Percentiles rank a stretch among this genome's conserved stretches.
Evolutionary conservation across 2,888 invertebrate genomes (phyloP).

Genomic region (Diadromus collaris): DNA sequence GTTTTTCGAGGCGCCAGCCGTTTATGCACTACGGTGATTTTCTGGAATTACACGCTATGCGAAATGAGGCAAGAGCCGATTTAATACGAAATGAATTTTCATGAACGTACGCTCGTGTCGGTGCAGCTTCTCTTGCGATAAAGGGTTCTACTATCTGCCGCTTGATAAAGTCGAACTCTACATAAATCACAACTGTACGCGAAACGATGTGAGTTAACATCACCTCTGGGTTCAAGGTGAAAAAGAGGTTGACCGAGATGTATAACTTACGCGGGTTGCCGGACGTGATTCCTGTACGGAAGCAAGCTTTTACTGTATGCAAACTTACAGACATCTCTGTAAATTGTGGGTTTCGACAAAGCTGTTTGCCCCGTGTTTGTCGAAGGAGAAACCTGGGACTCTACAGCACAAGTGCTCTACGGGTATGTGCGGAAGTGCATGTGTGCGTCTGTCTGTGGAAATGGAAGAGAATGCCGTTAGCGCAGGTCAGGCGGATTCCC

Average conservation of each 20-base stretch:
- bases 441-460: slow-evolving; percentile 19
- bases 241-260: not conserved
- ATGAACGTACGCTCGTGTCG: not conserved
- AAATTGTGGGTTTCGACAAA: slow-evolving; percentile 1
- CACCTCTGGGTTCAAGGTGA: not conserved
- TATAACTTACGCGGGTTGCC: not conserved
- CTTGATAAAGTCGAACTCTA: not conserved
- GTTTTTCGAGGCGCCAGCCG: not conserved
- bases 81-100: slow-evolving; percentile 3
- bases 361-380: not conserved
- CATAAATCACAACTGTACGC: not conserved
- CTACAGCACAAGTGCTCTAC: not conserved
- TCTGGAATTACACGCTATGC: not conserved
- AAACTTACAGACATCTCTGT: not conserved
- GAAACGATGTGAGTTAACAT: not conserved
- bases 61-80: not conserved
- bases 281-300: not conserved
- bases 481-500: slow-evolving; percentile 56
- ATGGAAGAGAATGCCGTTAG: slow-evolving; percentile 51
- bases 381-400: slow-evolving; percentile 25
- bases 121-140: not conserved
- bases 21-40: not conserved
- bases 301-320: not conserved
- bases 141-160: not conserved
- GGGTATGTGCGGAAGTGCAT: not conserved